Conservation (phyloP, 2,888 invertebrate species). For the Glyphotaelius pellucidus region DNA sequence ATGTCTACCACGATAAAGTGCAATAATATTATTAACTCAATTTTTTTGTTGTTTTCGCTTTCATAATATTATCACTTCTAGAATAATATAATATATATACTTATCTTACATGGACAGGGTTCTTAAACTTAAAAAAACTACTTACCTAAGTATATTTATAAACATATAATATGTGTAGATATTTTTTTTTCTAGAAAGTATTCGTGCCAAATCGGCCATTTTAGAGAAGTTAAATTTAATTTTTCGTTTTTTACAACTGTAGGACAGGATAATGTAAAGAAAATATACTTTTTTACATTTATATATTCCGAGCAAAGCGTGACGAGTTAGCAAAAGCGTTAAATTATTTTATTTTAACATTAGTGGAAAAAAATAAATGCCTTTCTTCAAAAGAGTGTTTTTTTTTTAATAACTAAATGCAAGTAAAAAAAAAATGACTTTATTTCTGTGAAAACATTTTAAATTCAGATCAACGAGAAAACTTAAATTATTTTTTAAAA, state of each 20-base stretch:
- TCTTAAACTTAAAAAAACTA: constrained; percentile 64
- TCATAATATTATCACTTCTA: constrained; percentile 53
- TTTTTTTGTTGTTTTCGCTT: constrained; percentile 36
- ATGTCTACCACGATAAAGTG: constrained; percentile 57
- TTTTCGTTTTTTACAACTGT: constrained; percentile 42
- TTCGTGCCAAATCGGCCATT: neutral
- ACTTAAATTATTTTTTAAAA: constrained; percentile 1
- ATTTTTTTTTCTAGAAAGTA: constrained; percentile 55
- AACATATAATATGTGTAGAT: constrained; percentile 59
- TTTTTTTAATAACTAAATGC: neutral
- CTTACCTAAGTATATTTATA: constrained; percentile 60
- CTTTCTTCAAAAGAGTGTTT: neutral
- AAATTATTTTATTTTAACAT: constrained; percentile 11
- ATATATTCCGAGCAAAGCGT: constrained; percentile 16
- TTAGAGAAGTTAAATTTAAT: neutral
- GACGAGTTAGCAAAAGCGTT: constrained; percentile 6
- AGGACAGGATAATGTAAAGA: constrained; percentile 44
- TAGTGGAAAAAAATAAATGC: constrained; percentile 43
- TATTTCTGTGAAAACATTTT: neutral
- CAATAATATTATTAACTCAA: constrained; percentile 53
- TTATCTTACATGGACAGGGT: constrained; percentile 66
- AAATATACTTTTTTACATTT: constrained; percentile 54
- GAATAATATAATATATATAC: constrained; percentile 49
- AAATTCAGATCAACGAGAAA: neutral
- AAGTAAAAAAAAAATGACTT: neutral